Percentiles rank a stretch among this genome's conserved stretches.
Evolutionary conservation across 2,113 vertebrate species (phyloP).

Genomic region (Alaudala cheleensis): DNA sequence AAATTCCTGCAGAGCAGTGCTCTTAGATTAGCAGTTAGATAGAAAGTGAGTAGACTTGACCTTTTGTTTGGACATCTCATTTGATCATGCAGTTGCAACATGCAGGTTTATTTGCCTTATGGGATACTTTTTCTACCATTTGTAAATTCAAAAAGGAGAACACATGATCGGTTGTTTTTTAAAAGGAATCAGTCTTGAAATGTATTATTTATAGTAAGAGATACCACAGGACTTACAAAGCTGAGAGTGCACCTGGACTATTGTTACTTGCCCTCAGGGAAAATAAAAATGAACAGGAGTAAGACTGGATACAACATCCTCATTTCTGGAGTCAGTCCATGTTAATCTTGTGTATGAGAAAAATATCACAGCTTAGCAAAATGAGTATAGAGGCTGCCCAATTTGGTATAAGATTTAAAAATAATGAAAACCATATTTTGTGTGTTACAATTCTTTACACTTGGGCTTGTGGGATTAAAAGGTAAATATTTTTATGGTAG

Average conservation of each 20-base stretch:
- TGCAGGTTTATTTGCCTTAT: background rate
- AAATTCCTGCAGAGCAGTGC: background rate
- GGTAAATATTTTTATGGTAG: background rate
- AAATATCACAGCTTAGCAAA: background rate
- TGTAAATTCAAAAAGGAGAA: background rate
- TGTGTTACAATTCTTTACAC: background rate
- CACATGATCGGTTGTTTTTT: background rate
- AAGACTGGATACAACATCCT: background rate
- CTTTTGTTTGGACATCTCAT: background rate
- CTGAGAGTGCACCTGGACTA: background rate
- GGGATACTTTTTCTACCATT: background rate
- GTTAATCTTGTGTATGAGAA: background rate
- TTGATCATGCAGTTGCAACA: background rate
- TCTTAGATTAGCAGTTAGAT: background rate
- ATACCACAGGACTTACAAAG: background rate
- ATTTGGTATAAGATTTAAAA: background rate
- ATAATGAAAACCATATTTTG: background rate
- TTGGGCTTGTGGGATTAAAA: background rate
- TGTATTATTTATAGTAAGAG: background rate
- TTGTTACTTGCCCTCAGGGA: background rate
- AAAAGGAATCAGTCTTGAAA: background rate
- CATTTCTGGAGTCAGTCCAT: background rate
- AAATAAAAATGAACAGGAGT: background rate
- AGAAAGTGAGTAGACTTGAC: accelerated
- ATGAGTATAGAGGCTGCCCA: background rate